Conservation (phyloP, 64 coral and sea anemone genomes). For the Montipora capricornis region DNA sequence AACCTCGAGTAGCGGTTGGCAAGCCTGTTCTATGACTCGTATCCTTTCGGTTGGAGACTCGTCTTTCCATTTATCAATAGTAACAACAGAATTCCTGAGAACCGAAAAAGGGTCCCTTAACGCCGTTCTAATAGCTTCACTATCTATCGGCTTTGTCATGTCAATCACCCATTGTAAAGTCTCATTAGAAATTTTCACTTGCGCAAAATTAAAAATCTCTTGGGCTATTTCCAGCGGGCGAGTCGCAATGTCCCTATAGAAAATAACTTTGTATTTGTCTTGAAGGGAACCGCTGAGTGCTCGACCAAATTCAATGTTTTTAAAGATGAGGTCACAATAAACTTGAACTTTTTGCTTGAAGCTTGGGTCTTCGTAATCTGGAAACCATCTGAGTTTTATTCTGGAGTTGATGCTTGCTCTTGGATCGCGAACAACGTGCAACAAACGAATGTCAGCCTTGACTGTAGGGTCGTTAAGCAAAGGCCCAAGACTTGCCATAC, state of each 20-base stretch:
- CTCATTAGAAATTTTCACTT: neutral
- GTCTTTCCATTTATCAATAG: neutral
- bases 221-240: neutral
- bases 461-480: neutral
- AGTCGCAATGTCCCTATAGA: neutral
- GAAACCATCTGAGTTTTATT: conserved; percentile 20
- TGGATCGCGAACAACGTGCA: conserved; percentile 36
- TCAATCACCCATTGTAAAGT: conserved; percentile 1
- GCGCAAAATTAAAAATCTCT: conserved; percentile 24
- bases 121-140: neutral
- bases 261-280: conserved; percentile 30
- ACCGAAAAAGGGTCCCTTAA: neutral
- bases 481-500: conserved; percentile 5
- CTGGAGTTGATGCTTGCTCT: conserved; percentile 35
- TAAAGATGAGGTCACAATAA: neutral
- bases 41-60: neutral
- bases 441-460: neutral
- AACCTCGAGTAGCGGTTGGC: neutral
- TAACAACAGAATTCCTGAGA: conserved; percentile 20
- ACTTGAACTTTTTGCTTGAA: neutral
- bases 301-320: conserved; percentile 26
- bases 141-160: conserved; percentile 18
- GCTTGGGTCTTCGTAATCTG: neutral
- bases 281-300: neutral
- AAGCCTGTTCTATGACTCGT: neutral